Base-by-base conservation (phyloP, 2,113 vertebrate genomes). In the Lontra canadensis region DNA sequence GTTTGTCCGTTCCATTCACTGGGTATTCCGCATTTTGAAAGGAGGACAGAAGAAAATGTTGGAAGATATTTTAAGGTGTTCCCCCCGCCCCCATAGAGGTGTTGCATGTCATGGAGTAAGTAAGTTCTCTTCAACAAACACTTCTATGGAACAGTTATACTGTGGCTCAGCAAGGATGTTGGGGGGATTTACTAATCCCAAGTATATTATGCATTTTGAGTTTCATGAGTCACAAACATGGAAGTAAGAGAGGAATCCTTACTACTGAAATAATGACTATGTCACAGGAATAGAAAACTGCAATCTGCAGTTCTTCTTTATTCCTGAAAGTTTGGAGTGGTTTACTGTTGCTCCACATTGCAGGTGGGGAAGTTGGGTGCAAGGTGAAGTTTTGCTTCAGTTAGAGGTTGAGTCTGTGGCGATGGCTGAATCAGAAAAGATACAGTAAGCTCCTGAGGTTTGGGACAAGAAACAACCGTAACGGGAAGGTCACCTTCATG, bases 201-300 rank as follows among this genome's bases (percentile, higher is more conserved):
- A n/a, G 34, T 20, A 78, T 39, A 26, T 42, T 67, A 73, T 23
- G 52, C 25, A 44, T 73, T 93, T 93, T 95, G 57, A 88, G 55
- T 81, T 95, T 89, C 36, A 59, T 49, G 39, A 42, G 17, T 87
- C 61, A 74, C 59, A 73, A n/a, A 79, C 26, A 55, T 69, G 15
- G 76, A 52, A 34, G 31, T 63, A 80, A 80, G 86, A 84, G 63
- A 86, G 14, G 69, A 52, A 69, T 87, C 14, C n/a, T 95, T 36
- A 39, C 49, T 73, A 31, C 39, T 76, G 63, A 92, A 95, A 92
- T 96, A 76, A 95, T 93, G 80, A 21, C 59, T 42, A 0, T 61
- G 29, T 57, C n/a, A 44, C 25, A 18, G 29, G n/a, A n/a, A n/a
- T n/a, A n/a, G n/a, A n/a, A n/a, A n/a, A n/a, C n/a, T n/a, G n/a